These are phyloP conservation scores for Pan paniscus DNA, from an alignment of 2,113 vertebrate genomes.

Conservation along the genomic window DNA sequence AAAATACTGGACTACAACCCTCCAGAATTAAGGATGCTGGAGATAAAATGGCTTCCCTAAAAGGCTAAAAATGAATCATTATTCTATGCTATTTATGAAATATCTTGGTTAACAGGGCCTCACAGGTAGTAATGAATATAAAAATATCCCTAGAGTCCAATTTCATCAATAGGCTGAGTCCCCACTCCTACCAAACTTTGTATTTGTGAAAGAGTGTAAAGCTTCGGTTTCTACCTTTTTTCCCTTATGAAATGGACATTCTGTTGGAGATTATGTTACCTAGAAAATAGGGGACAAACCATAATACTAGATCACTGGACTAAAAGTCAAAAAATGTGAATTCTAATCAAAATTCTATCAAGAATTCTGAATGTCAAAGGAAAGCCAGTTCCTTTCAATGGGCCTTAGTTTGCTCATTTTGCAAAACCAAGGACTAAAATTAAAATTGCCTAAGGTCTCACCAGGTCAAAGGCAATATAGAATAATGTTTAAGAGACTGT, in stretches of 20 bases:
- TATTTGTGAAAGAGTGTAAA: neutral
- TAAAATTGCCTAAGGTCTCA: neutral
- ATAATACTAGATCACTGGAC: neutral
- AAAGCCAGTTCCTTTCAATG: neutral
- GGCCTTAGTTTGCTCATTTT: neutral
- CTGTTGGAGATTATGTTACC: neutral
- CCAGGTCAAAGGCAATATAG: neutral
- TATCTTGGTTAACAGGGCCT: neutral
- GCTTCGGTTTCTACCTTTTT: neutral
- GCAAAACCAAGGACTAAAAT: slow-evolving; percentile 27
- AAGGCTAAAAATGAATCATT: neutral
- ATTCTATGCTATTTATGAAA: neutral
- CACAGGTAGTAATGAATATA: neutral
- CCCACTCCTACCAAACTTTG: neutral
- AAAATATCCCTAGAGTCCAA: neutral
- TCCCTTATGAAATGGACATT: neutral
- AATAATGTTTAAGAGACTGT: neutral
- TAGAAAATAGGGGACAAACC: neutral
- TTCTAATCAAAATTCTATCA: slow-evolving; percentile 1
- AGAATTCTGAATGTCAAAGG: neutral
- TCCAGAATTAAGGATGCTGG: neutral
- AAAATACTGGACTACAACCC: neutral
- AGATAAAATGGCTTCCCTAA: neutral
- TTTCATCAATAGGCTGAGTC: neutral
- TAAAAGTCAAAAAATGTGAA: neutral